Evolutionary conservation across 1,140 invertebrate species (phyloP).

Genomic region (Cryptotermes secundus): DNA sequence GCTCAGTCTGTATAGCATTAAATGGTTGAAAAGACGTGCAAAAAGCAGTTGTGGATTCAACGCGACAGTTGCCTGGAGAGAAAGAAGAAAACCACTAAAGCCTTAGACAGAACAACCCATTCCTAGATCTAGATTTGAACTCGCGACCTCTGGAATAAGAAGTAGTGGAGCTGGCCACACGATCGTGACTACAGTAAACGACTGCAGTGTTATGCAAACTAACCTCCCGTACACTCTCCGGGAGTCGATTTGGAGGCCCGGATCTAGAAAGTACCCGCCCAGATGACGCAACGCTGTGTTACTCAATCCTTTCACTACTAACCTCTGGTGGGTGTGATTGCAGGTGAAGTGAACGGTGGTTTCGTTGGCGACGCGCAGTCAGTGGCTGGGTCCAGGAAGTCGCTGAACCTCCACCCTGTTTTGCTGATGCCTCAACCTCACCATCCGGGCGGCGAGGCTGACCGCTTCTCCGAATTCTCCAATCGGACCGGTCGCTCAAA

Average conservation of each 20-base stretch:
- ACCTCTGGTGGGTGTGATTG: conserved; percentile 42
- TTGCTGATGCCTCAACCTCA: conserved; percentile 70
- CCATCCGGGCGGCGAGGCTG: conserved; percentile 50
- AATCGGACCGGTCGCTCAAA: conserved; percentile 60
- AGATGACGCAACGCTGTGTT: not conserved
- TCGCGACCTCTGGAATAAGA: too few species aligned
- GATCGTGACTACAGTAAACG: too few species aligned
- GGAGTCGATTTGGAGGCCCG: not conserved
- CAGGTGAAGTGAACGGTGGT: conserved; percentile 84
- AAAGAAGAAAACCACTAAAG: too few species aligned
- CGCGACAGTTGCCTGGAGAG: too few species aligned
- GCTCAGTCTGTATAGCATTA: too few species aligned
- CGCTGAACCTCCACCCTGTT: conserved; percentile 81
- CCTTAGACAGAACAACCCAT: too few species aligned
- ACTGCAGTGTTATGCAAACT: too few species aligned
- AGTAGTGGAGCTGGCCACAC: too few species aligned
- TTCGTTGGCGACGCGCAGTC: conserved; percentile 80
- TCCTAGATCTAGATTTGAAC: too few species aligned
- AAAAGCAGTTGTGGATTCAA: too few species aligned
- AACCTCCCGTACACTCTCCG: too few species aligned
- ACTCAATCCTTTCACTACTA: not conserved
- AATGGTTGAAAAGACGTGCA: too few species aligned
- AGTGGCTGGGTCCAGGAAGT: conserved; percentile 79
- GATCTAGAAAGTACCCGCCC: not conserved
- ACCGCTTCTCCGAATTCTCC: conserved; percentile 72